A percentile compares a stretch with the other conserved stretches of the same genome.
These are phyloP conservation scores for Drosophila equinoxialis DNA, from an alignment of 1,140 invertebrate genomes.

Conservation along the genomic window DNA sequence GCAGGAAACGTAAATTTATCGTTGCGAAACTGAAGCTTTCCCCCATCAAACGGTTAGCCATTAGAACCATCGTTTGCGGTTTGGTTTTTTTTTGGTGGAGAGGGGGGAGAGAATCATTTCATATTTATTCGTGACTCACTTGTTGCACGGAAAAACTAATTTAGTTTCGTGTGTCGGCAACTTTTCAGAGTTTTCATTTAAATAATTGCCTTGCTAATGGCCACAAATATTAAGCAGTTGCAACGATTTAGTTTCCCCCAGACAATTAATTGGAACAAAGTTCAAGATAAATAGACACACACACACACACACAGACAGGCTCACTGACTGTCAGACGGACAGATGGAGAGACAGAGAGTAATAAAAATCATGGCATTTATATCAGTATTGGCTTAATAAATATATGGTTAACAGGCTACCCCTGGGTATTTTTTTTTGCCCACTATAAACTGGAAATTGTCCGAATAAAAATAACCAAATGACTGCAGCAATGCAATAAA, in stretches of 20 bases:
- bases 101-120: background rate
- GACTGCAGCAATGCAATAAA: conserved; percentile 45
- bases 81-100: background rate
- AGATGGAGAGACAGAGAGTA: background rate
- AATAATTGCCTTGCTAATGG: conserved; percentile 56
- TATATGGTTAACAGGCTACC: conserved; percentile 53
- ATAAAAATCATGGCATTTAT: conserved; percentile 32
- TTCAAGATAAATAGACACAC: conserved; percentile 30
- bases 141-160: conserved; percentile 50
- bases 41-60: conserved; percentile 27
- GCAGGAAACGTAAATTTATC: conserved; percentile 79
- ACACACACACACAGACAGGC: background rate
- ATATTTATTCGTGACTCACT: conserved; percentile 37
- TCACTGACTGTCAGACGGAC: background rate
- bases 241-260: conserved; percentile 12
- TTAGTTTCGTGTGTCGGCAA: conserved; percentile 44
- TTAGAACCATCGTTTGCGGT: background rate
- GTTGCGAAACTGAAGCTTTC: conserved; percentile 59
- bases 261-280: conserved; percentile 58
- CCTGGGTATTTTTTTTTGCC: conserved; percentile 44
- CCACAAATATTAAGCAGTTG: conserved; percentile 43
- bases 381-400: conserved; percentile 41
- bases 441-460: conserved; percentile 70
- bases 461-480: conserved; percentile 74
- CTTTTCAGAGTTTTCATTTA: conserved; percentile 54